Evolutionary conservation across 2,888 invertebrate species (phyloP), one percentile per base, ranked within the genome.

Genomic region (Agrotis puta): DNA sequence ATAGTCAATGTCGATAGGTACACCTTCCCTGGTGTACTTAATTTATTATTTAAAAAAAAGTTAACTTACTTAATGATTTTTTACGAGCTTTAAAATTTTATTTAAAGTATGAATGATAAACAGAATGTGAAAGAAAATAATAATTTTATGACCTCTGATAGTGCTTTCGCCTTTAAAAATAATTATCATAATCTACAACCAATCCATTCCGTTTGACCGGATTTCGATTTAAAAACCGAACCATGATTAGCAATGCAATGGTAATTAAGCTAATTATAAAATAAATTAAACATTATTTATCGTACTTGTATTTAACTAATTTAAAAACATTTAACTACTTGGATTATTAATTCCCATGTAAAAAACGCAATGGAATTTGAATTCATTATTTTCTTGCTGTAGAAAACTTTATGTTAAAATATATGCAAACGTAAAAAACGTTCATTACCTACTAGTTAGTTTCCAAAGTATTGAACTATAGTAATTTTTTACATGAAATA

Each of bases 1-100:
- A 74, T 80, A 6, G 11, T 57, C 27, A 48, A 58, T 69, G n/a
- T 80, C 74, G 78, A 81, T 78, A 78, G 33, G 39, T 62, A 14
- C 20, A n/a, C n/a, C n/a, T n/a, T n/a, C n/a, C n/a, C n/a, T n/a
- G n/a, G n/a, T n/a, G 3, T 14, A 43, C 6, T 14, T 3, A 24
- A 56, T 18, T 24, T 2, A n/a, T 45, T 56, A n/a, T 43, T 64
- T 24, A 6, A 3, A 39, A 16, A 45, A 27, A 27, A 27, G n/a
- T 18, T 27, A 54, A 11, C 2, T 6, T 9, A 54, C 54, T 18
- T n/a, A 0, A 27, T 18, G 5, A 9, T n/a, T n/a, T 54, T 9
- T 53, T 2, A 27, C 11, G 3, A 18, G 7, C 7, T 33, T 33
- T 0, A 18, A 18, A 18, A 18, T 18, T 18, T 18, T 4, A 27